A percentile compares a stretch with the other conserved stretches of the same genome.
phyloP scores from a whole-genome alignment of 2,797 vertebrate genomes.

The Pangasius sanitwongsei region DNA sequence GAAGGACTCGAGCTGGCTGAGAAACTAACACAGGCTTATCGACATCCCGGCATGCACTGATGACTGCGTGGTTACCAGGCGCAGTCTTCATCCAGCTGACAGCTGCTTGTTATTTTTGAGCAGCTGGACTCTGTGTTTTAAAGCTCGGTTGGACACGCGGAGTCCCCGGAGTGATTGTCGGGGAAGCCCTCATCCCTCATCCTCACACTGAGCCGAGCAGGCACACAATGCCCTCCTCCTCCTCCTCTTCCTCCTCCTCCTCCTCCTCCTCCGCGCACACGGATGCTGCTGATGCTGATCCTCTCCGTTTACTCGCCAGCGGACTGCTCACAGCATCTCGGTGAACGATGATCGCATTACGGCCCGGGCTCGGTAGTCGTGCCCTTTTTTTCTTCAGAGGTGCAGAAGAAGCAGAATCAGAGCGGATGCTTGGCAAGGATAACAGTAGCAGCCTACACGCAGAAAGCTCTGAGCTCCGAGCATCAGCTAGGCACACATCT shows the following conservation, averaged over 20 bases:
- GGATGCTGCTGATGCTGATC: slow-evolving; percentile 51
- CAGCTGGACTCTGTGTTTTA: slow-evolving; percentile 66
- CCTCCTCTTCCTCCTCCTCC: slow-evolving; percentile 14
- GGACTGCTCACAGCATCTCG: slow-evolving; percentile 62
- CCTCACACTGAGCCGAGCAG: slow-evolving; percentile 50
- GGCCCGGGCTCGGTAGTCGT: slow-evolving; percentile 64
- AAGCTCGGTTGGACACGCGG: slow-evolving; percentile 71
- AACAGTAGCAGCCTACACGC: slow-evolving; percentile 72
- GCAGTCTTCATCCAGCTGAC: neutral
- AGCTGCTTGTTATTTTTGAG: slow-evolving; percentile 45
- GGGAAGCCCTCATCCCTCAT: slow-evolving; percentile 67
- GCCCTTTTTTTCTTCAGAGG: slow-evolving; percentile 63
- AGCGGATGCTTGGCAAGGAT: slow-evolving; percentile 69
- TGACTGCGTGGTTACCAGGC: neutral
- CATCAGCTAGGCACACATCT: slow-evolving; percentile 70
- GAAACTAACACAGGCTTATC: neutral
- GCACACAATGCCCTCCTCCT: slow-evolving; percentile 57
- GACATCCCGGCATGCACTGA: neutral
- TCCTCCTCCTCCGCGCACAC: slow-evolving; percentile 18
- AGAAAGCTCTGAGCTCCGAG: slow-evolving; percentile 69
- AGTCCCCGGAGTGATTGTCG: slow-evolving; percentile 70
- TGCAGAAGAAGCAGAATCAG: slow-evolving; percentile 57
- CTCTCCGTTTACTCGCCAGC: slow-evolving; percentile 53
- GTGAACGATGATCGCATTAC: slow-evolving; percentile 73
- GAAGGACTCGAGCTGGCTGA: slow-evolving; percentile 6